Base-by-base conservation (phyloP, 2,797 vertebrate genomes). In the Characodon lateralis region DNA sequence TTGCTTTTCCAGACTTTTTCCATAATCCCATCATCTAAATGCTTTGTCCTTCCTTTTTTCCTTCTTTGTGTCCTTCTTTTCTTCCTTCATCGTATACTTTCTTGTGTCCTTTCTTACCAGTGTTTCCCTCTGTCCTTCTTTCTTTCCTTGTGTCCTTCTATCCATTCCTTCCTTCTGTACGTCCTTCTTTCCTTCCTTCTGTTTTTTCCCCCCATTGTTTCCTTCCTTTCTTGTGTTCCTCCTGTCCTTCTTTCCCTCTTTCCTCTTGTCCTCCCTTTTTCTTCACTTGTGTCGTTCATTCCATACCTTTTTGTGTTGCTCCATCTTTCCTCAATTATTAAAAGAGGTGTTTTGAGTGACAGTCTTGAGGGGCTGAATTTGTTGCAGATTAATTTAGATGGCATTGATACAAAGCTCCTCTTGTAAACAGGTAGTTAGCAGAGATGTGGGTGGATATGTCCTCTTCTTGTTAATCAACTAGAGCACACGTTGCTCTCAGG, bases 361-460 rank as follows among this genome's bases (percentile, higher is more conserved):
- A 76, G 31, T 55, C 35, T 26, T 55, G 35, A 53, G 71, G 12
- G 71, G 31, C 35, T 24, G 70, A 73, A 84, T 82, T 53, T 75
- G 26, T 77, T 72, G 77, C 55, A 58, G 81, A 89, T 86, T 78
- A 26, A 75, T 80, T 85, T 58, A 43, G 43, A 74, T 66, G 58
- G 31, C 78, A 80, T 80, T 16, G 53, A 53, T 77, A 74, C 24
- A n/a, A 41, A 14, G 39, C 70, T 78, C 76, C 73, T 84, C 46
- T 71, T 76, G 74, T 84, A 82, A 89, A 89, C 78, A 50, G 1
- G 77, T 70, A 76, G 87, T 84, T 68, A 74, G 70, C 13, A 7
- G 53, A 68, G 55, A 82, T 66, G 39, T 59, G 55, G 84, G 73
- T 71, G 65, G 76, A 76, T 68, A 1, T 18, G 56, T 83, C 73